phyloP scores from a whole-genome alignment of 2,888 invertebrate species.

The Callyntrura guangdongensis region DNA sequence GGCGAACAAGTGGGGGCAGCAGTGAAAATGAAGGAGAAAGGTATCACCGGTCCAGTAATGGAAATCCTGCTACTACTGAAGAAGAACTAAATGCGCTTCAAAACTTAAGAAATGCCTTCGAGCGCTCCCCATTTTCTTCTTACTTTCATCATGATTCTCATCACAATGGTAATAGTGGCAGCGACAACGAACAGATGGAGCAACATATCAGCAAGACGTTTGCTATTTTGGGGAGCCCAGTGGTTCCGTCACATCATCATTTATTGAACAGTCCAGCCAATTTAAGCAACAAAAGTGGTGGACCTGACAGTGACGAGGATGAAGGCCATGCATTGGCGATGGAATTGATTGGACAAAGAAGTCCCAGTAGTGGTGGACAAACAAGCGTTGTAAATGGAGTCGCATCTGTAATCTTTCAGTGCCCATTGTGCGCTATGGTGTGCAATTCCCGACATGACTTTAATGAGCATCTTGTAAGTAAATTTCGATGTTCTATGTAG shows the following conservation, averaged over 20 bases:
- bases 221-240: conserved; percentile 46
- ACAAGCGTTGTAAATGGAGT: conserved; percentile 39
- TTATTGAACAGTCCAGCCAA: conserved; percentile 36
- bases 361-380: conserved; percentile 52
- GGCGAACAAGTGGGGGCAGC: background rate
- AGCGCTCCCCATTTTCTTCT: conserved; percentile 69
- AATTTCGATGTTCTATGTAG: too few species aligned
- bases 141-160: conserved; percentile 47
- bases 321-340: conserved; percentile 44
- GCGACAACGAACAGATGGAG: conserved; percentile 64
- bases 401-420: conserved; percentile 82
- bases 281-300: conserved; percentile 33
- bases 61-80: conserved; percentile 30
- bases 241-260: background rate
- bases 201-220: conserved; percentile 65
- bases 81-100: conserved; percentile 82
- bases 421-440: conserved; percentile 82
- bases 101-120: conserved; percentile 82
- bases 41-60: background rate
- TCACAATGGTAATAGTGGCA: background rate
- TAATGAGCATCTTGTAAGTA: conserved; percentile 84
- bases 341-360: background rate
- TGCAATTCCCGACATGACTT: conserved; percentile 84
- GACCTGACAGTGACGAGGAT: background rate
- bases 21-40: background rate